These are phyloP conservation scores for Brachionus calyciflorus DNA, from an alignment of 1,140 invertebrate species.

Conservation along the genomic window DNA sequence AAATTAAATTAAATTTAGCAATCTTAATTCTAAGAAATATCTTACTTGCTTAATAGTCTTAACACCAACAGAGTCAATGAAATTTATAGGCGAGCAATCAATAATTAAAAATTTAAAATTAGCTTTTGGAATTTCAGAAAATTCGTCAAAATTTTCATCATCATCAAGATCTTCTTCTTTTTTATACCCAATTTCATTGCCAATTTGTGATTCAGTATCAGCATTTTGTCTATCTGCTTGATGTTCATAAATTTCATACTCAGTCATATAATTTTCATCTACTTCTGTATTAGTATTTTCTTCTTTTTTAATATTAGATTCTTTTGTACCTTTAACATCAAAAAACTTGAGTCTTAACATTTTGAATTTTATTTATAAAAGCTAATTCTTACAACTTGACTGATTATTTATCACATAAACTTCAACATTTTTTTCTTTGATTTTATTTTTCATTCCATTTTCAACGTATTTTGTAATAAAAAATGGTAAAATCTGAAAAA, in stretches of 20 bases:
- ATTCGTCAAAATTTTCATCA: neutral
- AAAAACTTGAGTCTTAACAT: too few relatives aligned
- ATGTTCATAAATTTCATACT: constrained; percentile 33
- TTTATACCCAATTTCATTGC: neutral
- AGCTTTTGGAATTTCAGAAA: neutral
- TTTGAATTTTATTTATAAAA: too few relatives aligned
- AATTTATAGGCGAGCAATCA: constrained; percentile 14
- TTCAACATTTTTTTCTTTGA: too few relatives aligned
- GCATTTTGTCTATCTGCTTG: constrained; percentile 18
- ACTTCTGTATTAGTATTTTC: neutral
- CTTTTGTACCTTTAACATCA: too few relatives aligned
- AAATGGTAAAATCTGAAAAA: neutral
- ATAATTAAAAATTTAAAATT: constrained; percentile 11
- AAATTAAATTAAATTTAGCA: too few relatives aligned
- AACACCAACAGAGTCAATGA: constrained; percentile 41
- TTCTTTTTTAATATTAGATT: neutral
- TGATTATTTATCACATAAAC: neutral
- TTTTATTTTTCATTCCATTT: too few relatives aligned
- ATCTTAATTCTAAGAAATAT: too few relatives aligned
- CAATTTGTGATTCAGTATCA: neutral
- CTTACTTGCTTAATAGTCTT: constrained; percentile 28
- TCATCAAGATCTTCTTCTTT: neutral
- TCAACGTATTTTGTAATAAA: neutral
- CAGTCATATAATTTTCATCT: constrained; percentile 36
- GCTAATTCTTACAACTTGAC: neutral